phyloP scores from a whole-genome alignment of 2,888 invertebrate genomes.

The Altica lythri region DNA sequence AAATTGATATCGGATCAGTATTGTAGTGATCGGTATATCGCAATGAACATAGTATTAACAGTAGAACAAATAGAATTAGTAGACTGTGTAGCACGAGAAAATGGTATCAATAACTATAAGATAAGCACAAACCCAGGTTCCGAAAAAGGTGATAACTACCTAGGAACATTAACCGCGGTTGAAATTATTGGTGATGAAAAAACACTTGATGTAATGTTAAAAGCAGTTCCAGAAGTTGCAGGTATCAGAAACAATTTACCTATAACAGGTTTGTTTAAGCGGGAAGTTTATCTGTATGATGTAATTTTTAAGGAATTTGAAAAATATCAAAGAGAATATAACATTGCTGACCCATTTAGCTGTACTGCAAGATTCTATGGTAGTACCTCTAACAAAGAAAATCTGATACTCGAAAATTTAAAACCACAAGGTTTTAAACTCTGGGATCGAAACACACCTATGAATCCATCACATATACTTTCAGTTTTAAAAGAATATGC shows the following conservation, averaged over 20 bases:
- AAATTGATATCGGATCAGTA: too few relatives aligned
- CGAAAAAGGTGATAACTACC: constrained; percentile 32
- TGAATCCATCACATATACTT: constrained; percentile 45
- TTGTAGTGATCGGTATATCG: too few relatives aligned
- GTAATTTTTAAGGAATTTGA: constrained; percentile 41
- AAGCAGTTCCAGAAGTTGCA: constrained; percentile 41
- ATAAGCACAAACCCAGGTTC: constrained; percentile 1
- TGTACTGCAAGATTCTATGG: constrained; percentile 30
- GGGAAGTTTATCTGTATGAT: constrained; percentile 46
- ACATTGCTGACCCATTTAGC: constrained; percentile 9
- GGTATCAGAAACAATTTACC: constrained; percentile 37
- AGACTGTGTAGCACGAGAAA: constrained; percentile 16
- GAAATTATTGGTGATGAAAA: constrained; percentile 24
- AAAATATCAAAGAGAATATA: constrained; percentile 33
- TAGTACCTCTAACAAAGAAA: constrained; percentile 11
- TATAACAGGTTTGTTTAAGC: constrained; percentile 40
- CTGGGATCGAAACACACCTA: constrained; percentile 41
- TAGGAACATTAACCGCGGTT: constrained; percentile 35
- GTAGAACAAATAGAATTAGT: constrained; percentile 14
- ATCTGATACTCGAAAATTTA: constrained; percentile 46
- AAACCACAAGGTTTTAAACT: constrained; percentile 40
- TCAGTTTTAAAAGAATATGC: constrained; percentile 46
- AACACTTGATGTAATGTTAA: constrained; percentile 42
- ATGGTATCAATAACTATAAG: constrained; percentile 12
- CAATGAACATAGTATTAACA: too few relatives aligned